A percentile compares a stretch with the other conserved stretches of the same genome.
phyloP scores from a whole-genome alignment of 2,888 invertebrate species.

The Petrolisthes manimaculis region DNA sequence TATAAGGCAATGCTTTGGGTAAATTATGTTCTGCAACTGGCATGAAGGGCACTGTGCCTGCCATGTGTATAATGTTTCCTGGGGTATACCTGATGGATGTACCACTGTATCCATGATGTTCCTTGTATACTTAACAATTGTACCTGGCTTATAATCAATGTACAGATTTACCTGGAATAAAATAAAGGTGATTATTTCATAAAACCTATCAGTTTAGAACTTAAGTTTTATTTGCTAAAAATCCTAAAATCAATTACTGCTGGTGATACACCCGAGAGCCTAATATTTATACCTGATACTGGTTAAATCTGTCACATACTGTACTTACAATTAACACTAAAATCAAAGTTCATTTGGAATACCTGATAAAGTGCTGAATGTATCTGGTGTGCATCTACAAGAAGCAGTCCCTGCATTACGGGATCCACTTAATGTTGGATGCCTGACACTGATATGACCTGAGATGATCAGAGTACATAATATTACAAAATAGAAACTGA shows the following conservation, averaged over 20 bases:
- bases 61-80: constrained; percentile 6
- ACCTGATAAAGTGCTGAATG: constrained; percentile 1
- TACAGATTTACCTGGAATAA: not conserved
- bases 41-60: constrained; percentile 6
- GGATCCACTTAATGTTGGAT: not conserved
- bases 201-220: constrained; percentile 2
- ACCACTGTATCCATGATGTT: constrained; percentile 12
- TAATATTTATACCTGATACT: constrained; percentile 12
- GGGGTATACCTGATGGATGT: constrained; percentile 3
- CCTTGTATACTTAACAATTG: not conserved
- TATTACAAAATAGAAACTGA: not conserved
- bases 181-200: not conserved
- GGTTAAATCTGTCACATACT: not conserved
- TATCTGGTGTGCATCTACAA: constrained; percentile 10
- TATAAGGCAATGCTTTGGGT: constrained; percentile 18
- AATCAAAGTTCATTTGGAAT: not conserved
- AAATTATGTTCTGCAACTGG: constrained; percentile 16
- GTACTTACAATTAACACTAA: not conserved
- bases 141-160: constrained; percentile 11
- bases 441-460: constrained; percentile 3
- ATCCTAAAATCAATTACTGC: not conserved
- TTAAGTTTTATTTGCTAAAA: not conserved
- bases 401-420: not conserved
- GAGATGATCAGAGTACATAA: not conserved
- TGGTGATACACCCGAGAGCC: not conserved